Conservation (phyloP, 2,797 vertebrate genomes). For the Tangara arthus region DNA sequence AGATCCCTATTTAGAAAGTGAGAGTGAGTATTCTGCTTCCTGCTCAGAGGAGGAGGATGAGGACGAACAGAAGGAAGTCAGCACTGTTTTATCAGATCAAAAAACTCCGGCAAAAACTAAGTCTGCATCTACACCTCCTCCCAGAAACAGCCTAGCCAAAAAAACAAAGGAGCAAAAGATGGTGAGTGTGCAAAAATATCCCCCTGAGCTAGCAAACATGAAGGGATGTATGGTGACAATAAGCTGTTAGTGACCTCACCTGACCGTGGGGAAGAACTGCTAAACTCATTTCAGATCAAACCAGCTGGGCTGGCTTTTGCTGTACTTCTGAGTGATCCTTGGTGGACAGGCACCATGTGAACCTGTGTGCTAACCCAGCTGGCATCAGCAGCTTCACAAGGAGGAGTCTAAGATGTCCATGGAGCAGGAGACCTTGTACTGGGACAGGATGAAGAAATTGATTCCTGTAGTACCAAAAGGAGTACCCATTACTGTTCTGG, state of each 20-base stretch:
- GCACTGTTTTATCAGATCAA: neutral
- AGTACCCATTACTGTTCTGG: neutral
- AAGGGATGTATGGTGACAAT: neutral
- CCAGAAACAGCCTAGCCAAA: conserved; percentile 82
- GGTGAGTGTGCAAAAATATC: conserved; percentile 64
- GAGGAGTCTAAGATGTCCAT: neutral
- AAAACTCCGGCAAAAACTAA: conserved; percentile 47
- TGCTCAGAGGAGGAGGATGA: conserved; percentile 79
- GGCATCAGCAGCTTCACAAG: neutral
- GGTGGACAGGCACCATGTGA: neutral
- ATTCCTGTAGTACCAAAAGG: neutral
- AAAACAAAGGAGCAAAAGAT: conserved; percentile 79
- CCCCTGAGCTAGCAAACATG: neutral
- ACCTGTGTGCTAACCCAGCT: neutral
- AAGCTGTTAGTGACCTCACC: neutral
- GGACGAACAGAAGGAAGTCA: conserved; percentile 58
- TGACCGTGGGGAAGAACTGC: neutral
- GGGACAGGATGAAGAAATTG: neutral
- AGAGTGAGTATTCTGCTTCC: conserved; percentile 92
- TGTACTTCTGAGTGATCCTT: neutral
- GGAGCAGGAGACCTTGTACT: neutral
- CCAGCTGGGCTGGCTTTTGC: neutral
- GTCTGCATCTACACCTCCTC: conserved; percentile 33
- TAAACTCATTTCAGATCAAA: neutral
- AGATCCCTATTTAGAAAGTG: conserved; percentile 84